Evolutionary conservation across 2,113 vertebrate species (phyloP), one percentile per base, ranked within the genome.

Genomic region (Heterochromis multidens): DNA sequence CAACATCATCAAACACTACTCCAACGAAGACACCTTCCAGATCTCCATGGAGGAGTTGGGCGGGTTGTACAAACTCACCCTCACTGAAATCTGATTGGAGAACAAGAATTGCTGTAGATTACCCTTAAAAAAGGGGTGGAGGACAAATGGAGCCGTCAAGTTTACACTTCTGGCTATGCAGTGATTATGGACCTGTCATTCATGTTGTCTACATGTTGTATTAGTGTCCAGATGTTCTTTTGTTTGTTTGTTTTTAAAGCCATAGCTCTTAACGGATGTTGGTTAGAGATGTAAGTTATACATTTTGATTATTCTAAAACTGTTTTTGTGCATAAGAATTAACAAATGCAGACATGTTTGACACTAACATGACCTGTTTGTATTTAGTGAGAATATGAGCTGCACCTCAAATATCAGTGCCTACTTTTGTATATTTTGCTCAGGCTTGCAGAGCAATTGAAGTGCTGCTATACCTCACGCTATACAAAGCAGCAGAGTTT

Each of bases 11-110:
- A 98, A 97, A 89, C 99, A 99, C 87, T 99, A 99, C 91, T 99
- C 98, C 80, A 99, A 99, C 2, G 99, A 99, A 91, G 99, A 99
- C 95, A 99, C 99, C 83, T 99, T 99, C 96, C 98, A 99, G 96
- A 95, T 99, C 91, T 97, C 97, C 92, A 96, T 99, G 74, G 99
- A 99, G 85, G 98, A 99, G 85, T 82, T 93, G 7, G 97, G 96
- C 25, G 97, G 97, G 67, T 95, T 96, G 19, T 97, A 97, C 93
- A 99, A 97, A 82, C 98, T 99, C 92, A 99, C 97, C 19, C 97
- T 99, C 56, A 99, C 98, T 0, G 99, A 99, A 93, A 99, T 99
- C 92, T 99, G 94, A 97, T 88, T 85, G 58, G 62, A 31, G 43
- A 11, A n/a, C 25, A 43, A 29, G 11, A 65, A 9, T 12, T 54